Base-by-base conservation (phyloP, 2,113 vertebrate species). In the Rhadina sibilatrix region DNA sequence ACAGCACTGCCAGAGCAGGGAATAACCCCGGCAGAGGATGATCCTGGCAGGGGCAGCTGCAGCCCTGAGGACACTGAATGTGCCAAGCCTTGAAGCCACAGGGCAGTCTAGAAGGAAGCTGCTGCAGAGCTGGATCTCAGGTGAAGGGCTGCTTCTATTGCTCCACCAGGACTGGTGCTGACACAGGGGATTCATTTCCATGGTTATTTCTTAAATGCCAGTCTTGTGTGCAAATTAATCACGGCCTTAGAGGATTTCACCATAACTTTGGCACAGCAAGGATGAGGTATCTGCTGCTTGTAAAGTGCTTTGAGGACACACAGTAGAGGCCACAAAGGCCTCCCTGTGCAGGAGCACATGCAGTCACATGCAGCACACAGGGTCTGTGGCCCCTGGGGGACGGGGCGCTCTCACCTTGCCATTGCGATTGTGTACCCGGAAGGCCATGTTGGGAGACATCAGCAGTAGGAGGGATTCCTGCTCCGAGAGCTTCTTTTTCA, bases 401-500 rank as follows among this genome's bases (percentile, higher is more conserved):
- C 11, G 20, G 23, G 6, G 31, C 33, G 28, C 68, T 33, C 95
- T 98, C 95, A 99, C 99, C 98, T 99, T 99, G 94, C 99, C 99
- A 0, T 99, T 98, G 87, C 99, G 98, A 59, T 98, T 99, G 94
- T 99, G 98, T 3, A 99, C 99, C 25, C 98, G 97, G 97, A 99
- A 99, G 11, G 99, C 99, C 98, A 99, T 99, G 97, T 97, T 99
- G 50, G 99, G 99, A 8, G 99, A 99, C 98, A 98, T 99, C 81
- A 99, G 98, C 35, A 99, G 98, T 3, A 99, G 98, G 93, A 99
- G 96, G 1, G 99, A 99, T 78, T 99, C 99, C 94, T 99, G 99
- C 69, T 99, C 99, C 0, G 98, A 98, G 12, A 99, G 97, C 96
- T 99, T 99, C 98, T 99, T 99, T 97, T 97, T 99, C 96, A 99